These are phyloP conservation scores for Galbula dea DNA, from an alignment of 2,113 vertebrate species.

Conservation along the genomic window DNA sequence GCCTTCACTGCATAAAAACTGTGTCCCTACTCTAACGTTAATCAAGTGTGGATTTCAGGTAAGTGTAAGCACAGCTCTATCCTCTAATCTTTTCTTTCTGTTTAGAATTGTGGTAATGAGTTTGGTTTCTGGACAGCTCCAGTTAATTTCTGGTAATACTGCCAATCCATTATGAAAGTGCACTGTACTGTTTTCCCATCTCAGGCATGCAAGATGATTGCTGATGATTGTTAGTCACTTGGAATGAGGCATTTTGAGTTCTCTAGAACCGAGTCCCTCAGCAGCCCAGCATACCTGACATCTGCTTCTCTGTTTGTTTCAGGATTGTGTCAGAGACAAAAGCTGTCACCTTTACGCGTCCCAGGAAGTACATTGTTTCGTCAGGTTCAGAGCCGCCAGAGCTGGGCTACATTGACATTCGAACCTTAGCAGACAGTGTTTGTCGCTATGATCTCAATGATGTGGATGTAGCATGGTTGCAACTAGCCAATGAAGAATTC, in stretches of 20 bases:
- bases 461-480: slow-evolving; percentile 88
- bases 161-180: fast-evolving
- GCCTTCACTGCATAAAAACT: neutral
- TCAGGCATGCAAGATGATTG: neutral
- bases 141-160: neutral
- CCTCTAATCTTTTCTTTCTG: neutral
- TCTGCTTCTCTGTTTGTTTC: neutral
- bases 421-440: slow-evolving; percentile 83
- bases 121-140: neutral
- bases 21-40: neutral
- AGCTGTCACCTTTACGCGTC: slow-evolving; percentile 81
- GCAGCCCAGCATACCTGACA: neutral
- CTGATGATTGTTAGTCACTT: neutral
- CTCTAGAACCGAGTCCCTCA: neutral
- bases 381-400: slow-evolving; percentile 80
- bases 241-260: neutral
- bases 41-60: neutral
- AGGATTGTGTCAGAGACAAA: slow-evolving; percentile 83
- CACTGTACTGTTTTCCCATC: neutral
- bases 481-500: slow-evolving; percentile 87
- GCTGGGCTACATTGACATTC: slow-evolving; percentile 89
- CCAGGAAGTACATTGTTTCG: slow-evolving; percentile 88
- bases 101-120: neutral
- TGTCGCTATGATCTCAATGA: slow-evolving; percentile 95
- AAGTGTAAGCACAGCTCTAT: neutral